These are phyloP conservation scores for Xiphydria camelus DNA, from an alignment of 2,888 invertebrate species.

Conservation along the genomic window DNA sequence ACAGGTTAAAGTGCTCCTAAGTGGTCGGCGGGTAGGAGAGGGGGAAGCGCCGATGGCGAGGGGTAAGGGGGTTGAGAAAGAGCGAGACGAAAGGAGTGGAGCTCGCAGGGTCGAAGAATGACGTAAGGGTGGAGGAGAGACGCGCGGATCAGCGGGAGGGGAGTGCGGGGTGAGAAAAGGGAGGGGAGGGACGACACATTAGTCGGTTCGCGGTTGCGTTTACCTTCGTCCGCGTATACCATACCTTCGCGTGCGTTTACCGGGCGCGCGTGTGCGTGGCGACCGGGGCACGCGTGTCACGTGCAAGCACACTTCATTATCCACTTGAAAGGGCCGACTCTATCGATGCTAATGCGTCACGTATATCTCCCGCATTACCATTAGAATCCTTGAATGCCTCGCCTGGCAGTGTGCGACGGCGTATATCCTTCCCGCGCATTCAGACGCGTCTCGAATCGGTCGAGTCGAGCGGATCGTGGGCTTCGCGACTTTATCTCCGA, in stretches of 20 bases:
- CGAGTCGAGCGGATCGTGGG: no score
- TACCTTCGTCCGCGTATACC: slow-evolving; percentile 12
- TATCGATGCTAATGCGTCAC: slow-evolving; percentile 4
- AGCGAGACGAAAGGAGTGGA: slow-evolving; percentile 4
- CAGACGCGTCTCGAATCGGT: no score
- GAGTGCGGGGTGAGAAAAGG: slow-evolving; percentile 9
- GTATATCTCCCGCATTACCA: no score
- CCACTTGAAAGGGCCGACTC: slow-evolving; percentile 7
- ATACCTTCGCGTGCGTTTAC: slow-evolving; percentile 6
- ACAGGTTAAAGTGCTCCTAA: slow-evolving; percentile 46
- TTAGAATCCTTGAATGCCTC: no score
- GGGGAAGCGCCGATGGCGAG: slow-evolving; percentile 17
- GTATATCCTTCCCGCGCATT: no score
- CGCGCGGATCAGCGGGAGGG: background rate
- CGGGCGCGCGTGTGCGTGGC: slow-evolving; percentile 5
- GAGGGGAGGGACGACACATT: slow-evolving; percentile 25
- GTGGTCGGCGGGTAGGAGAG: slow-evolving; percentile 33
- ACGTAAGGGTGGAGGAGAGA: slow-evolving; percentile 11
- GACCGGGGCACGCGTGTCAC: slow-evolving; percentile 4
- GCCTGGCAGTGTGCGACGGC: no score
- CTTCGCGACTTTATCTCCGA: no score
- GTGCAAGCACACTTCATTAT: slow-evolving; percentile 11
- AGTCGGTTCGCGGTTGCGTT: slow-evolving; percentile 29
- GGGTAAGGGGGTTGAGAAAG: background rate
- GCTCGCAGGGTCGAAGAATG: no score